Percentiles rank a stretch among this genome's conserved stretches.
phyloP scores from a whole-genome alignment of 2,888 invertebrate species.

The Lampropteryx suffumata region DNA sequence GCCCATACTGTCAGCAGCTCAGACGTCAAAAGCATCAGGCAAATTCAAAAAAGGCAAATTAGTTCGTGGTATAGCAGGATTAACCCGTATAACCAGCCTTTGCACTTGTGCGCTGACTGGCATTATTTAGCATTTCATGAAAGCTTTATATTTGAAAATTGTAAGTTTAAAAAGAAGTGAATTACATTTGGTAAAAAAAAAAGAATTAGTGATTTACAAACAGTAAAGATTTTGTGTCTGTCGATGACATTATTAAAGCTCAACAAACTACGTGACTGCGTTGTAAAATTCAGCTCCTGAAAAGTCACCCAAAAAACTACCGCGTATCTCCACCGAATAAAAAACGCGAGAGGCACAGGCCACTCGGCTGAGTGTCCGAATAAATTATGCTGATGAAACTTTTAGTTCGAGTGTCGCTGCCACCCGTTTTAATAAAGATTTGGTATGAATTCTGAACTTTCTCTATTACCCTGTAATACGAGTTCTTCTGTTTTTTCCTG shows the following conservation, averaged over 20 bases:
- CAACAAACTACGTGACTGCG: conserved; percentile 74
- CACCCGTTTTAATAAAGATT: conserved; percentile 54
- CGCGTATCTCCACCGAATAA: conserved; percentile 63
- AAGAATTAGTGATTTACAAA: background rate
- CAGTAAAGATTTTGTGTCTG: conserved; percentile 46
- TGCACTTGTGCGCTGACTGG: conserved; percentile 33
- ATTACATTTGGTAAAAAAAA: background rate
- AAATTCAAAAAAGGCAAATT: conserved; percentile 53
- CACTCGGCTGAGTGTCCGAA: conserved; percentile 66
- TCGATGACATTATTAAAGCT: conserved; percentile 73
- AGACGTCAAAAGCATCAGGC: conserved; percentile 26
- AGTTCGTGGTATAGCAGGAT: too few species aligned
- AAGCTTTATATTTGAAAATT: background rate
- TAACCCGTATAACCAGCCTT: too few species aligned
- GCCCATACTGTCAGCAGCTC: conserved; percentile 57
- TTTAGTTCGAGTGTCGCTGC: conserved; percentile 59
- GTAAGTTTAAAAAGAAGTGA: too few species aligned
- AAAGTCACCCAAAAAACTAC: conserved; percentile 67
- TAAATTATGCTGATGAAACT: conserved; percentile 78
- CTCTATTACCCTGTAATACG: conserved; percentile 28
- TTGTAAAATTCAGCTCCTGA: conserved; percentile 65
- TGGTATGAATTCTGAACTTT: conserved; percentile 52
- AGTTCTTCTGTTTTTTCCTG: conserved; percentile 12
- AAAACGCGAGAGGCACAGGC: conserved; percentile 56
- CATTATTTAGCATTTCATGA: conserved; percentile 51